Conservation (phyloP, 2,113 vertebrate species). For the Stegostoma tigrinum region DNA sequence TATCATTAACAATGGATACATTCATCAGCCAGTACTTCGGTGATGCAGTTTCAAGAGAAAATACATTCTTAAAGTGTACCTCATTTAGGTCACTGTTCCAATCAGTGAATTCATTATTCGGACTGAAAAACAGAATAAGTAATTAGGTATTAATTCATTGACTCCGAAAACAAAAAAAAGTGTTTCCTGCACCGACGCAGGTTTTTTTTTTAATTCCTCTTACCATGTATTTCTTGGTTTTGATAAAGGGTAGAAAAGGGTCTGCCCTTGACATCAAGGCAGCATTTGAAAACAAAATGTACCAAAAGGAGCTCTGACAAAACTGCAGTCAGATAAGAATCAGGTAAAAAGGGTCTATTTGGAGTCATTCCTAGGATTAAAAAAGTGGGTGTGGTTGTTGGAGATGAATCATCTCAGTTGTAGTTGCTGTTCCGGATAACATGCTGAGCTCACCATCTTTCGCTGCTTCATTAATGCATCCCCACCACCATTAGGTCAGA, state of each 20-base stretch:
- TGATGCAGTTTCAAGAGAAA: background rate
- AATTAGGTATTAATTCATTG: background rate
- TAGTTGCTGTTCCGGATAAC: too few relatives aligned
- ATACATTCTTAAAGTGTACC: background rate
- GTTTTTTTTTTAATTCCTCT: background rate
- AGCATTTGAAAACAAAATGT: too few relatives aligned
- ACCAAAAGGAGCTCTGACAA: too few relatives aligned
- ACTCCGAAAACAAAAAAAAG: background rate
- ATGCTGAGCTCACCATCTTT: too few relatives aligned
- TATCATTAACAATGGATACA: background rate
- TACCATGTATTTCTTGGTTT: background rate
- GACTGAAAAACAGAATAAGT: slow-evolving; percentile 1
- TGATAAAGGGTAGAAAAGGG: background rate
- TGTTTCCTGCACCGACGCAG: background rate
- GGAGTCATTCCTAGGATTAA: too few relatives aligned
- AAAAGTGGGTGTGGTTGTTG: too few relatives aligned
- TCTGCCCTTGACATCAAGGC: too few relatives aligned
- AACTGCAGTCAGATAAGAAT: too few relatives aligned
- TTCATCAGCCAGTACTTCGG: background rate
- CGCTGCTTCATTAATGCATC: too few relatives aligned
- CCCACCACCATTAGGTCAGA: too few relatives aligned
- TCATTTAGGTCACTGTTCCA: background rate
- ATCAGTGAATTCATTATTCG: slow-evolving; percentile 4
- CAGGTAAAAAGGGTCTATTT: too few relatives aligned
- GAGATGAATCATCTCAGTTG: too few relatives aligned